Conservation (phyloP, 2,888 invertebrate species). For the Stenodema calcarata region DNA sequence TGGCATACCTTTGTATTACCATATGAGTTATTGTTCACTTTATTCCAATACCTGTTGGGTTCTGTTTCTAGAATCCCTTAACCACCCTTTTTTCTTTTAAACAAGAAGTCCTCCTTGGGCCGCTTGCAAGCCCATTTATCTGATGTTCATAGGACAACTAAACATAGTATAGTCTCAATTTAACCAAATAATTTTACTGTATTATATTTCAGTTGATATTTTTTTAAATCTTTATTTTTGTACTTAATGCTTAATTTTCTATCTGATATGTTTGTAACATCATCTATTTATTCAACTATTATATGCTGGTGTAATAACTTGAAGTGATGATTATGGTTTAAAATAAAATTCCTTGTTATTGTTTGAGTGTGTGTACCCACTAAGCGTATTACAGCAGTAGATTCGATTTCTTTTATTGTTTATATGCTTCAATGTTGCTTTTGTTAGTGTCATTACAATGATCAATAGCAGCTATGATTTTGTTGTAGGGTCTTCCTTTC, state of each 20-base stretch:
- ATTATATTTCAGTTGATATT: slow-evolving; percentile 3
- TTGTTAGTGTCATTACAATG: not conserved
- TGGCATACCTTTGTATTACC: not conserved
- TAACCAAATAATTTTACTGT: slow-evolving; percentile 33
- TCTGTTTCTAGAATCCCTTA: not conserved
- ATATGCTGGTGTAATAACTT: not conserved
- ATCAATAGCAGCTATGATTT: not conserved
- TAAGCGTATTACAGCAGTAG: too few relatives aligned
- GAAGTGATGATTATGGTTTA: not conserved
- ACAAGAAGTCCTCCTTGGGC: not conserved
- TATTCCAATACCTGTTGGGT: not conserved
- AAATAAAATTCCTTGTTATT: not conserved
- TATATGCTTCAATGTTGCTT: not conserved
- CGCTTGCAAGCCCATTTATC: not conserved
- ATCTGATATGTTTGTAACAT: not conserved
- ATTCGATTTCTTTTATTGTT: not conserved
- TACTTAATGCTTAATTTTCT: not conserved
- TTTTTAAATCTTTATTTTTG: slow-evolving; percentile 16
- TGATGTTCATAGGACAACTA: not conserved
- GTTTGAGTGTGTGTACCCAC: too few relatives aligned
- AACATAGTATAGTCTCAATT: slow-evolving; percentile 12
- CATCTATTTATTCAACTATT: not conserved
- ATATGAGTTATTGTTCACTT: not conserved
- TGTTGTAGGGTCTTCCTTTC: too few relatives aligned
- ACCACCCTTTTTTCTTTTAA: not conserved